Conservation (phyloP, 2,888 invertebrate genomes). For the Philaethria dido region DNA sequence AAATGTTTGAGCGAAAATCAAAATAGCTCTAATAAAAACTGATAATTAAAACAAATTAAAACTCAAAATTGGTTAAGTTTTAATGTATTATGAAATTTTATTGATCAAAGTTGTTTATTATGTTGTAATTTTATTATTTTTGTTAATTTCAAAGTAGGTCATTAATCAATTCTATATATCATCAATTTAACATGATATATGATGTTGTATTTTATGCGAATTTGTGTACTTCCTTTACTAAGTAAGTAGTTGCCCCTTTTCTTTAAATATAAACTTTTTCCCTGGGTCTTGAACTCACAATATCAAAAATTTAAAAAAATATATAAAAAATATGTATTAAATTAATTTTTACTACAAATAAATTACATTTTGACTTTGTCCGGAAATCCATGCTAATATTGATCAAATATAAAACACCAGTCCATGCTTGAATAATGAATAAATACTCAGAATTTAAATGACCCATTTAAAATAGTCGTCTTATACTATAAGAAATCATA, state of each 20-base stretch:
- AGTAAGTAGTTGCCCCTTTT: too few relatives aligned
- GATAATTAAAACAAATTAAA: slow-evolving; percentile 41
- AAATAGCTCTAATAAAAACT: slow-evolving; percentile 54
- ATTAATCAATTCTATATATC: background rate
- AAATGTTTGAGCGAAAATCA: slow-evolving; percentile 55
- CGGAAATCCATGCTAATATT: too few relatives aligned
- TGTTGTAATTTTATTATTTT: slow-evolving; percentile 4
- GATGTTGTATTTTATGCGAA: background rate
- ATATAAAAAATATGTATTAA: too few relatives aligned
- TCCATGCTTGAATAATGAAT: background rate
- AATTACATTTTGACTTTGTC: too few relatives aligned
- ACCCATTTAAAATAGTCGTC: background rate
- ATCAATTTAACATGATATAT: background rate
- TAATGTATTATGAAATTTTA: slow-evolving; percentile 29
- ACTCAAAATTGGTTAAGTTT: slow-evolving; percentile 35
- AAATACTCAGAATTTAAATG: background rate
- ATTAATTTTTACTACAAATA: too few relatives aligned
- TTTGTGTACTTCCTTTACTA: background rate
- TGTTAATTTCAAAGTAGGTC: background rate
- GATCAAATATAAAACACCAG: too few relatives aligned
- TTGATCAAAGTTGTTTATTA: slow-evolving; percentile 21
- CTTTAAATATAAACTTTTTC: too few relatives aligned
- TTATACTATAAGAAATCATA: slow-evolving; percentile 18
- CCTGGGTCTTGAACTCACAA: too few relatives aligned
- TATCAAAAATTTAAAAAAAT: too few relatives aligned